phyloP scores from a whole-genome alignment of 2,797 vertebrate species.

The Gymnothorax reevesii region DNA sequence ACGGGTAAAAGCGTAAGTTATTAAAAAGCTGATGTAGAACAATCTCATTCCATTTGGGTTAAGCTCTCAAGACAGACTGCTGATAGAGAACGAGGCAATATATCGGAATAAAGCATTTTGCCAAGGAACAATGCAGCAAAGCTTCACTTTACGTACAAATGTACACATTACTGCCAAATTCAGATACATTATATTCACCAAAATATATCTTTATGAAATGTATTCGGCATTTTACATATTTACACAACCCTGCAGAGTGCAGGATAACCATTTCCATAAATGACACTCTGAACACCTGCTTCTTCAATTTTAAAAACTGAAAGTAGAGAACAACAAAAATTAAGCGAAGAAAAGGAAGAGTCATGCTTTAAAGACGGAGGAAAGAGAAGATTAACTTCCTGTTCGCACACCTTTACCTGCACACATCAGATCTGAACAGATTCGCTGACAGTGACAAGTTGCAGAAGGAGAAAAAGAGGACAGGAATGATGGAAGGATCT shows the following conservation, averaged over 20 bases:
- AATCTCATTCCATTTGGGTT: slow-evolving; percentile 55
- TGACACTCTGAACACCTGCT: slow-evolving; percentile 51
- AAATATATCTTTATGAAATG: neutral
- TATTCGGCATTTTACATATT: neutral
- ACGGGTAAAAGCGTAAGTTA: slow-evolving; percentile 53
- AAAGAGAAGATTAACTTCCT: slow-evolving; percentile 56
- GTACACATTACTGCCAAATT: neutral
- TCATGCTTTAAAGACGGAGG: neutral
- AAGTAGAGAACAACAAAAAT: slow-evolving; percentile 41
- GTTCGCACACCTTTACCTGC: slow-evolving; percentile 34
- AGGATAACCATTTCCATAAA: neutral
- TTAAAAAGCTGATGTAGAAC: slow-evolving; percentile 40
- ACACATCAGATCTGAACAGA: slow-evolving; percentile 59
- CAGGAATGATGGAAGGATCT: slow-evolving; percentile 54
- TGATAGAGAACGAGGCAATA: neutral
- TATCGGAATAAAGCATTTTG: too few species aligned
- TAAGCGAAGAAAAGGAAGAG: slow-evolving; percentile 44
- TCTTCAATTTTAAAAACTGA: slow-evolving; percentile 36
- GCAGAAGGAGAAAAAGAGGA: slow-evolving; percentile 53
- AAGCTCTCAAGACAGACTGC: slow-evolving; percentile 49
- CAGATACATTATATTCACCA: too few species aligned
- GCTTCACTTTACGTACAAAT: neutral
- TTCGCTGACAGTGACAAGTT: slow-evolving; percentile 58
- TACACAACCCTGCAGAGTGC: neutral
- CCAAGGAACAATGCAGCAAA: neutral